Conservation (phyloP, 2,113 vertebrate genomes). For the Phrynocephalus versicolor region DNA sequence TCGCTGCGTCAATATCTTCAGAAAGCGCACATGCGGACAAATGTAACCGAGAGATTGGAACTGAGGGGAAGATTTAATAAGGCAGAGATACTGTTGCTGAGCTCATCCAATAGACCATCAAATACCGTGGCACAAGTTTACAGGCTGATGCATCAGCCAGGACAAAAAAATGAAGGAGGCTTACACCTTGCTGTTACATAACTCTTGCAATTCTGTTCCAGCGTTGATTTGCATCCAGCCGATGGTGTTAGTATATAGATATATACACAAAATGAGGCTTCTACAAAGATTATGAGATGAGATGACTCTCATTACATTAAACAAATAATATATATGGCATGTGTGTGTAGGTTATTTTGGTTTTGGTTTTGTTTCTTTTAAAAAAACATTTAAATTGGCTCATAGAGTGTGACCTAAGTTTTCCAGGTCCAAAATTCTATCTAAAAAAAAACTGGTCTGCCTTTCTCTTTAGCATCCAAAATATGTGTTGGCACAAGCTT, state of each 20-base stretch:
- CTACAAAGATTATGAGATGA: slow-evolving; percentile 31
- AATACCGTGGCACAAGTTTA: not conserved
- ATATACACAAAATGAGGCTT: slow-evolving; percentile 45
- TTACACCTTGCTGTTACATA: not conserved
- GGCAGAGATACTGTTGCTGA: slow-evolving; percentile 16
- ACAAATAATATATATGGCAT: not conserved
- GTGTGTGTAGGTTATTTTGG: not conserved
- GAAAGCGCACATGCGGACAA: slow-evolving; percentile 31
- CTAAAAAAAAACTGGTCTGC: not conserved
- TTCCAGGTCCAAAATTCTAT: not conserved
- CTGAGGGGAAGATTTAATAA: slow-evolving; percentile 26
- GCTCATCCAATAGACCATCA: slow-evolving; percentile 36
- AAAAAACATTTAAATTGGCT: not conserved
- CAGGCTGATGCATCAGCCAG: not conserved
- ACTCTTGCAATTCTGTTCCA: not conserved
- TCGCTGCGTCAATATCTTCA: slow-evolving; percentile 50
- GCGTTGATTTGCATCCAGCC: slow-evolving; percentile 33
- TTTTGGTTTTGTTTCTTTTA: not conserved
- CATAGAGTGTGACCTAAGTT: not conserved
- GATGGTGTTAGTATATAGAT: slow-evolving; percentile 45
- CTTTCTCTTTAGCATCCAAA: not conserved
- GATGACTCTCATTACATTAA: not conserved
- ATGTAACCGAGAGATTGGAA: slow-evolving; percentile 1
- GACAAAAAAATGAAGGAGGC: not conserved
- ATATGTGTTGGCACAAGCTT: not conserved